Evolutionary conservation across 2,113 vertebrate genomes (phyloP).

Genomic region (Geococcyx californianus): DNA sequence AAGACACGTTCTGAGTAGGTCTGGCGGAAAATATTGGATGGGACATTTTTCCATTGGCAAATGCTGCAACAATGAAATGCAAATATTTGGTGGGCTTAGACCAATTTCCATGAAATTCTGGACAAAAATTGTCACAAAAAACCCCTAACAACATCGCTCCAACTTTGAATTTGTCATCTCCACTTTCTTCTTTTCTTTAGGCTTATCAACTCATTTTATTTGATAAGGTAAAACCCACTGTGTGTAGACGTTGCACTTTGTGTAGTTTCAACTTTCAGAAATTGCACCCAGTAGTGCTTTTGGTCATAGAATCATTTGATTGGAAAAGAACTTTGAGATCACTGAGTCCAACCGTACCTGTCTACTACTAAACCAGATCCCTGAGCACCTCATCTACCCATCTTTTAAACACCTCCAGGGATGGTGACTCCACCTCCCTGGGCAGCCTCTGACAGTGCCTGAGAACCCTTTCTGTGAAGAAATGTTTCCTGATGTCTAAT

Average conservation of each 20-base stretch:
- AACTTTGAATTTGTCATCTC: not conserved
- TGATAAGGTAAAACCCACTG: not conserved
- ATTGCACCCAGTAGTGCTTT: accelerated
- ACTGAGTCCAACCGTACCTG: too few relatives aligned
- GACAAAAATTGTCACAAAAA: not conserved
- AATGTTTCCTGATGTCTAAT: too few relatives aligned
- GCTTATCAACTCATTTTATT: accelerated
- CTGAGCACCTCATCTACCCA: too few relatives aligned
- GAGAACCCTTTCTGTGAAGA: too few relatives aligned
- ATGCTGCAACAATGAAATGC: accelerated
- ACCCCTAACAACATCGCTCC: accelerated
- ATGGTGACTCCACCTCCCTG: too few relatives aligned
- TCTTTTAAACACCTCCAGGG: too few relatives aligned
- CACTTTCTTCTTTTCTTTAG: not conserved
- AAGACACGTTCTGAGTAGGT: not conserved
- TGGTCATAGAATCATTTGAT: too few relatives aligned
- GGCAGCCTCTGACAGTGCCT: too few relatives aligned
- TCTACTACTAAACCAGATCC: too few relatives aligned
- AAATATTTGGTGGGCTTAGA: not conserved
- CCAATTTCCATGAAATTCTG: not conserved
- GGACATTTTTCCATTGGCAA: not conserved
- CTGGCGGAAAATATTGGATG: not conserved
- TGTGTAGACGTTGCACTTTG: too few relatives aligned
- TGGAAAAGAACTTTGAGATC: too few relatives aligned
- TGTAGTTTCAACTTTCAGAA: not conserved